Evolutionary conservation across 2,113 vertebrate species (phyloP).

Genomic region (Mystacornis crossleyi): DNA sequence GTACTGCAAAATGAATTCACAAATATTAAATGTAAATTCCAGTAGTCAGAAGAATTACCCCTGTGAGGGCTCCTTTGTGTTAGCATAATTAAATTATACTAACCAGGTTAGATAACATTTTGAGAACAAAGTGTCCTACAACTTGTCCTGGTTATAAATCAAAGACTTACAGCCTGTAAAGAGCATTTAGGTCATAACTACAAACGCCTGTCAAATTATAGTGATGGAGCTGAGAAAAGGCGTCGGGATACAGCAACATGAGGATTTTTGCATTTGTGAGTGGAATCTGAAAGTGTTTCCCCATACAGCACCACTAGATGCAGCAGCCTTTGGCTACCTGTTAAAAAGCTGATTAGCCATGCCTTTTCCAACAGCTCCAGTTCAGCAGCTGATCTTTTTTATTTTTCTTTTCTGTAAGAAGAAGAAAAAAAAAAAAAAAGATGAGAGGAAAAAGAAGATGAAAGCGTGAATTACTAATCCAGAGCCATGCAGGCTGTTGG

Average conservation of each 20-base stretch:
- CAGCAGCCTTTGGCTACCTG: background rate
- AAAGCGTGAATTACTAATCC: background rate
- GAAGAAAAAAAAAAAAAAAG: no score
- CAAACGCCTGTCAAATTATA: rapidly evolving
- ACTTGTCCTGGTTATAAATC: background rate
- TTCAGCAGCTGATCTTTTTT: background rate
- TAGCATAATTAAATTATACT: background rate
- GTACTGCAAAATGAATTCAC: background rate
- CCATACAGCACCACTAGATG: background rate
- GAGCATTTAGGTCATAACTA: background rate
- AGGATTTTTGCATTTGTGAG: background rate
- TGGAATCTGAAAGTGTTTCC: background rate
- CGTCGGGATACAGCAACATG: rapidly evolving
- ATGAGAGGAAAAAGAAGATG: background rate
- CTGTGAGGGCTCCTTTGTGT: background rate
- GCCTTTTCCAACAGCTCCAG: background rate
- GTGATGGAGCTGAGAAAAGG: background rate
- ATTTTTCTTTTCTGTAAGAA: background rate
- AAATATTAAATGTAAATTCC: rapidly evolving
- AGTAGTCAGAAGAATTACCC: background rate
- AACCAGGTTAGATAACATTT: background rate
- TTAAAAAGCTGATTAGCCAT: background rate
- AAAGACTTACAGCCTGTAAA: background rate
- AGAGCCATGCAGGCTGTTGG: background rate
- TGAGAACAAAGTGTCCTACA: background rate